Base-by-base conservation (phyloP, 2,113 vertebrate species). In the Barnardius zonarius region DNA sequence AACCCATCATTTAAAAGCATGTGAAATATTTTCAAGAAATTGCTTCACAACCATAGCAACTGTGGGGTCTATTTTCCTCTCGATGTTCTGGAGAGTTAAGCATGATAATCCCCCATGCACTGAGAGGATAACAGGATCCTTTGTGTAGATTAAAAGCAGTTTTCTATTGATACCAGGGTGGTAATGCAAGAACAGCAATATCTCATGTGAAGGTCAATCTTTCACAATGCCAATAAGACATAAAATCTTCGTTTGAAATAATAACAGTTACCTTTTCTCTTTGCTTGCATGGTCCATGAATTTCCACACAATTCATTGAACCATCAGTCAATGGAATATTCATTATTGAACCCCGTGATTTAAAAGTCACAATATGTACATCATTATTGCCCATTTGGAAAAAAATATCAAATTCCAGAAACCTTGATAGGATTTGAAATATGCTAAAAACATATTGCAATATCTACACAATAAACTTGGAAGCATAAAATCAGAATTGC, bases 211-310 rank as follows among this genome's bases (percentile, higher is more conserved):
- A 98, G 97, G 97, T 98, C 97, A 98, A 96, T 97, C 95, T 97
- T 98, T 97, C 97, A 97, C 93, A 97, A 90, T 95, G 97, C 94
- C 98, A 96, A 92, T 86, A 98, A 97, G 94, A 97, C 94, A 97
- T 97, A 98, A 97, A 98, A 97, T 96, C 96, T 98, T 98, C 91
- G 54, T 98, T 98, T 97, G 96, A 98, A 98, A 98, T 97, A 97
- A 97, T 97, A 98, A 97, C 96, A 97, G 84, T 98, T 98, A 97
- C 96, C 95, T 97, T 97, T 98, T 96, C 90, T 96, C 88, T 96
- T 96, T 95, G 95, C 70, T 61, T 95, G 80, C 95, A 96, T 96
- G 96, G 95, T 90, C 94, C 96, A 97, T 97, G 96, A 97, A 98
- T 98, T 98, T 97, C 97, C 97, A 96, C 93, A 95, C 78, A 94